Percentiles rank a stretch among this genome's conserved stretches.
Evolutionary conservation across 2,797 vertebrate genomes (phyloP).

Genomic region (Macrochelys suwanniensis): DNA sequence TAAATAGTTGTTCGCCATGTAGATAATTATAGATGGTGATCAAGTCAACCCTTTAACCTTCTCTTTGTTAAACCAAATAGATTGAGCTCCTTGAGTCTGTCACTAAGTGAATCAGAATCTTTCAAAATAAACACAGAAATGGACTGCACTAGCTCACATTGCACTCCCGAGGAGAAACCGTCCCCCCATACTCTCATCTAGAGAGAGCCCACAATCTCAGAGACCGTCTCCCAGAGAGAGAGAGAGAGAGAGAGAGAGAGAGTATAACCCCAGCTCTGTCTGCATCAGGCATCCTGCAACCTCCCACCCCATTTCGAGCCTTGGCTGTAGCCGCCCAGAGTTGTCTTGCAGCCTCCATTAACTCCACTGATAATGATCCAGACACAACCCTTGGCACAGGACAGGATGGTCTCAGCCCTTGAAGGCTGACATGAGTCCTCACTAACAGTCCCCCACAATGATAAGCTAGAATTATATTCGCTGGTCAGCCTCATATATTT

Average conservation of each 20-base stretch:
- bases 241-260: fast-evolving
- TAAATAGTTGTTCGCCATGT: background rate
- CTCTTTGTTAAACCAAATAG: background rate
- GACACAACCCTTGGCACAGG: background rate
- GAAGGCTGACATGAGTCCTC: background rate
- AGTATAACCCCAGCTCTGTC: background rate
- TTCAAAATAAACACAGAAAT: background rate
- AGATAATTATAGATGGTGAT: background rate
- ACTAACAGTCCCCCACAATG: background rate
- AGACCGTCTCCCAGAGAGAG: background rate
- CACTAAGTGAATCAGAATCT: background rate
- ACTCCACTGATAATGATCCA: background rate
- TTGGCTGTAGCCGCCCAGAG: background rate
- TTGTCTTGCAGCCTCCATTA: background rate
- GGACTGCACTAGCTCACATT: fast-evolving
- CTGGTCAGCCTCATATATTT: background rate
- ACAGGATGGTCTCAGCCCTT: fast-evolving
- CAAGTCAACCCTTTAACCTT: background rate
- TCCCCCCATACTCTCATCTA: background rate
- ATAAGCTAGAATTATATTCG: background rate
- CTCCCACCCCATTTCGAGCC: background rate
- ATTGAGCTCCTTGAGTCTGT: background rate
- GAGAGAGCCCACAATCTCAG: background rate
- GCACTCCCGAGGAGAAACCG: background rate
- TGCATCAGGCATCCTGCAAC: background rate